These are phyloP conservation scores for Crenichthys baileyi DNA, from an alignment of 2,797 vertebrate genomes.

Conservation along the genomic window DNA sequence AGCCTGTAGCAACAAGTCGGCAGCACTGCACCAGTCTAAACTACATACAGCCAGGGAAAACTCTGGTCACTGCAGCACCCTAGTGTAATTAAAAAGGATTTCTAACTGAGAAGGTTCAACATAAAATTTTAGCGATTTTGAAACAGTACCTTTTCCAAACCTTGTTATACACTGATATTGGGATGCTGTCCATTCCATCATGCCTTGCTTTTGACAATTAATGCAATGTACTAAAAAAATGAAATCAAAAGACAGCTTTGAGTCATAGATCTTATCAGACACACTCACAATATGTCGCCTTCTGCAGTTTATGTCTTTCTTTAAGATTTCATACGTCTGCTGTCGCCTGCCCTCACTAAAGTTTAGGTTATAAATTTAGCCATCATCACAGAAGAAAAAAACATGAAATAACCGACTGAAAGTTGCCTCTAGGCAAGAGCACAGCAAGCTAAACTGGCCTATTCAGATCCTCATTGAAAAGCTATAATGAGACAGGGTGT, in stretches of 20 bases:
- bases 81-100: not conserved
- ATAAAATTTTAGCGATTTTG: not conserved
- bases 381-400: constrained; percentile 58
- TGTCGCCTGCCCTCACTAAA: constrained; percentile 41
- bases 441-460: constrained; percentile 57
- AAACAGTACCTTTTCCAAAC: not conserved
- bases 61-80: not conserved
- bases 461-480: constrained; percentile 66
- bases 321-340: constrained; percentile 19
- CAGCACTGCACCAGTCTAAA: not conserved
- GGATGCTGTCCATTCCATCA: not conserved
- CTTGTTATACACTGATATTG: not conserved
- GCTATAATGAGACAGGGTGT: constrained; percentile 55
- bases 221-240: constrained; percentile 6
- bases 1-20: not conserved
- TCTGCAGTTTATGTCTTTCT: constrained; percentile 9
- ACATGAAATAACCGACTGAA: constrained; percentile 65
- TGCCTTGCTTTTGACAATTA: not conserved
- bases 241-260: not conserved
- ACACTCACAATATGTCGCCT: constrained; percentile 14
- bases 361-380: constrained; percentile 58
- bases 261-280: not conserved
- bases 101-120: not conserved
- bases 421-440: constrained; percentile 68
- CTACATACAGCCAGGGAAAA: not conserved